Percentiles rank a stretch among this genome's conserved stretches.
These are phyloP conservation scores for Drosophila kambysellisi DNA, from an alignment of 2,888 invertebrate genomes.

Conservation along the genomic window DNA sequence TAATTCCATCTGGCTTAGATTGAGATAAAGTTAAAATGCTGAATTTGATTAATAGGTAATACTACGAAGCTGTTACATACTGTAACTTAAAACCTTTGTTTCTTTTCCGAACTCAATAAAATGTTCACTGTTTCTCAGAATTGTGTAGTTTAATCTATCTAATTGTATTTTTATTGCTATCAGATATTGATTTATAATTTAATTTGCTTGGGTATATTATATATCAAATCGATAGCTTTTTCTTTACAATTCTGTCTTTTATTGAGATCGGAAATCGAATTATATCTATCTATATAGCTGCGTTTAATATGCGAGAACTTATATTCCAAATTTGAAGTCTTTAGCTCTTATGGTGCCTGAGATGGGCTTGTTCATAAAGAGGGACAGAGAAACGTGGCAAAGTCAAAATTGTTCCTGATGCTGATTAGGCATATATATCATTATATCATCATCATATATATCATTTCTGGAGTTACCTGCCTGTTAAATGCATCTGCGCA, in stretches of 20 bases:
- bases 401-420: neutral
- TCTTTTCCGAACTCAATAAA: neutral
- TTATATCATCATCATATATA: neutral
- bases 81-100: neutral
- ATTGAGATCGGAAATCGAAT: neutral
- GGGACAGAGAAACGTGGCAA: neutral
- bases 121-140: too few relatives aligned
- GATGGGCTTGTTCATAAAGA: neutral
- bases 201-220: neutral
- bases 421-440: neutral
- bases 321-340: too few relatives aligned
- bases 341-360: neutral
- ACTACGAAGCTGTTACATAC: too few relatives aligned
- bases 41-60: neutral
- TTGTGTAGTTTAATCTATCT: too few relatives aligned
- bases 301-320: neutral
- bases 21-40: neutral
- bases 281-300: neutral
- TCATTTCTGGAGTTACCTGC: too few relatives aligned
- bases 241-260: neutral
- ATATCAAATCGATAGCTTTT: neutral
- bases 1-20: neutral
- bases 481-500: neutral
- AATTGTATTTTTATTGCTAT: neutral
- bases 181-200: neutral